Evolutionary conservation across 2,797 vertebrate genomes (phyloP), one percentile per base, ranked within the genome.

Genomic region (Dicrostonyx torquatus): DNA sequence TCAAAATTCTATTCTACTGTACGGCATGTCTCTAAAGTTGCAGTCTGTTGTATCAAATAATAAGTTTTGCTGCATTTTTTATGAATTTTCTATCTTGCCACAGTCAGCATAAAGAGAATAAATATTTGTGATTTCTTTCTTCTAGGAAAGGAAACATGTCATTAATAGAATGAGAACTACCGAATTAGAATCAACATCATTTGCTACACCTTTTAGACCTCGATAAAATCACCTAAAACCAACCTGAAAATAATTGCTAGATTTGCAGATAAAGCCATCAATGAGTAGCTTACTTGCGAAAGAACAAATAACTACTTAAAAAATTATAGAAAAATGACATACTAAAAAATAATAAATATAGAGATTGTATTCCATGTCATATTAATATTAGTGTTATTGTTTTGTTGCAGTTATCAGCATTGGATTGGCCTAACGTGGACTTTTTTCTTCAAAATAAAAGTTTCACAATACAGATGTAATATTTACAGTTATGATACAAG

Each of bases 381-480:
- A 9, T 37, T 18, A 93, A 40, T 62, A 43, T 1, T 87, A 64
- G 31, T 37, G 73, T 83, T 90, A 64, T 58, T 90, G 5, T 20
- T 84, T 76, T 93, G 58, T 55, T 90, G 4, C 18, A 84, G 93
- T 6, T 72, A 34, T 72, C 48, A 92, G 10, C 60, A 60, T 60
- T 22, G 50, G 5, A 43, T n/a, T 89, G 24, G 72, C 13, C 87
- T 86, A 45, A 94, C 13, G 4, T 83, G 68, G 14, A 5, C 43
- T 50, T 90, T 72, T 72, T 85, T 18, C 62, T 86, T 79, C 17
- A 90, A 89, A 91, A 68, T 76, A 24, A 87, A 94, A 95, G 15
- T 7, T 72, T 40, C 2, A n/a, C 3, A 0, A 58, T 60, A 22
- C 40, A 6, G 8, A 64, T 86, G 48, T 92, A 9, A 58, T 80